phyloP scores from a whole-genome alignment of 2,888 invertebrate genomes.

The Anarsia innoxiella region DNA sequence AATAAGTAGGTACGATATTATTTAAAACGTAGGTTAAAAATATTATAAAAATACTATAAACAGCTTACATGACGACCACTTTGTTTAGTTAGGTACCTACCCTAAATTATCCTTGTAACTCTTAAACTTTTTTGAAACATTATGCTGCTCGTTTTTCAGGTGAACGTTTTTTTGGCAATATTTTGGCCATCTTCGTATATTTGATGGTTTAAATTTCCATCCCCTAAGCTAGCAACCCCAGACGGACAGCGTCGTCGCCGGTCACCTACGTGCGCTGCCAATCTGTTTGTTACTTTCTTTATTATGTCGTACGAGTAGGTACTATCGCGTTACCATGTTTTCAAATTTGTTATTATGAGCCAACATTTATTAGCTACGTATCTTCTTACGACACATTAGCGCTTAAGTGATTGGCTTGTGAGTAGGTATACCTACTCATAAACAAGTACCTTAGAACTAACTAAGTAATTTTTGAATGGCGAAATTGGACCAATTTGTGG shows the following conservation, averaged over 20 bases:
- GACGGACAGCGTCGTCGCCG: conserved; percentile 1
- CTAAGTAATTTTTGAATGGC: not conserved
- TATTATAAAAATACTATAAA: too few relatives aligned
- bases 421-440: too few relatives aligned
- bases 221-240: not conserved
- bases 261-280: conserved; percentile 4
- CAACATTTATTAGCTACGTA: too few relatives aligned
- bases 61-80: not conserved
- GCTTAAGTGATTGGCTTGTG: not conserved
- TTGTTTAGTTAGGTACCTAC: not conserved
- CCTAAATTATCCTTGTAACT: too few relatives aligned
- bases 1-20: too few relatives aligned
- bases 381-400: not conserved
- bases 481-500: not conserved
- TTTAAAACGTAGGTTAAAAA: too few relatives aligned
- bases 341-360: conserved; percentile 5
- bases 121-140: too few relatives aligned
- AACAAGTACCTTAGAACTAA: not conserved
- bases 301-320: not conserved
- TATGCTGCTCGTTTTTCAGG: not conserved
- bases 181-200: not conserved
- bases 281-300: conserved; percentile 4
- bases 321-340: not conserved
- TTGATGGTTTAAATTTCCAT: too few relatives aligned
- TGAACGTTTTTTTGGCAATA: not conserved